Base-by-base conservation (phyloP, 1,140 invertebrate genomes). In the Solenopsis fugax region DNA sequence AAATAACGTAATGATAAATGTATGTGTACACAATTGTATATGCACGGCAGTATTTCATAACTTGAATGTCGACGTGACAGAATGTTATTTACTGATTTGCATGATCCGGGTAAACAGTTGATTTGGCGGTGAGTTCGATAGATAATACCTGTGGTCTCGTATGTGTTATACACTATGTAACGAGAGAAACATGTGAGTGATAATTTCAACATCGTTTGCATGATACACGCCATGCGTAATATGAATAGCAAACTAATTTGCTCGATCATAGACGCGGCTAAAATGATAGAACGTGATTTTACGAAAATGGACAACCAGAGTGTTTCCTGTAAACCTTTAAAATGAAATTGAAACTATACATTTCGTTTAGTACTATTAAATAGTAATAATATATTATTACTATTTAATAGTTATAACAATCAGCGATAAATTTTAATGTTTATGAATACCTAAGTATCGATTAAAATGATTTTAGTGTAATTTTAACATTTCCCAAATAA, bases 181-280 rank as follows among this genome's bases (percentile, higher is more conserved):
- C 24, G 54, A 60, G 65, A 45, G 24, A 45, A 58, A 73, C 12
- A 18, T 13, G 41, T 81, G 21, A 69, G 24, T 34, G 65, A 72
- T 72, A 82, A 82, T 82, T 82, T 72, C 65, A 45, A 72, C 24
- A 82, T 82, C 50, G 12, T 82, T 82, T 56, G 52, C 37, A 56
- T 72, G 12, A 48, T 64, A 18, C 45, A 62, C 60, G 18, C 10
- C 10, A 58, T 10, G 78, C 12, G 18, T 45, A 29, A 37, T 80
- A 54, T 13, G 13, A 78, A 64, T 16, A 34, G 21, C 52, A 69
- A 69, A 21, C 45, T 50, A 45, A 82, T 73, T 82, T 82, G 52
- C 24, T 34, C 60, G 29, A 34, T 21, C 50, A 54, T 24, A 72
- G 12, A 72, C 6, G 29, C 16, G 37, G 1, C 37, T 10, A 16